A percentile compares a stretch with the other conserved stretches of the same genome.
Evolutionary conservation across 2,113 vertebrate genomes (phyloP).

Genomic region (Pangasianodon gigas): DNA sequence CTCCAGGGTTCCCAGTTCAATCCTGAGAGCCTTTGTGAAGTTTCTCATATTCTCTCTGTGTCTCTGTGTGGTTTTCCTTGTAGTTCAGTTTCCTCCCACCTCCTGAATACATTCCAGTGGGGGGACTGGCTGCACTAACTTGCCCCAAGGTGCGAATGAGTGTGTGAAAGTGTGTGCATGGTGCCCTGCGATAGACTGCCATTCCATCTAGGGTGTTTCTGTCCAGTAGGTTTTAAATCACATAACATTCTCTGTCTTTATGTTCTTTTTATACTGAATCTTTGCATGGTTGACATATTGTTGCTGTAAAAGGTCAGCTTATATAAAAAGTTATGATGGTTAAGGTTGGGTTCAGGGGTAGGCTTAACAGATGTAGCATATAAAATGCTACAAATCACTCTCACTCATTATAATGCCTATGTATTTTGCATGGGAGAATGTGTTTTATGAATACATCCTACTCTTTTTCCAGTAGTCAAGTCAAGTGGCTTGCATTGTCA

Average conservation of each 20-base stretch:
- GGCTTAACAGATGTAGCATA: background rate
- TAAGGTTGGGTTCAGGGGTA: background rate
- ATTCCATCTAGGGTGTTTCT: background rate
- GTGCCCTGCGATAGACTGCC: background rate
- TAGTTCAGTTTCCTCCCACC: background rate
- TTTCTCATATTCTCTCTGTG: background rate
- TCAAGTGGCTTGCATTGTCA: too few species aligned
- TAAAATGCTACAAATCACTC: background rate
- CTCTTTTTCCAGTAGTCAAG: background rate
- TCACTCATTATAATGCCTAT: background rate
- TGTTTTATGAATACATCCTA: background rate
- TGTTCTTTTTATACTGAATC: background rate
- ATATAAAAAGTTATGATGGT: background rate
- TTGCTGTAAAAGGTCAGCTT: background rate
- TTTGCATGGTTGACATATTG: background rate
- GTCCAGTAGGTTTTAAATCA: background rate
- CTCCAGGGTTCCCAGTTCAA: background rate
- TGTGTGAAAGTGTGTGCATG: background rate
- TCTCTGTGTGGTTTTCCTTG: background rate
- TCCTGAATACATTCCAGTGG: background rate
- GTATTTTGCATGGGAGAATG: background rate
- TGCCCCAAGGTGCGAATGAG: background rate
- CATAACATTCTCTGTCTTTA: background rate
- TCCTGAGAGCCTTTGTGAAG: background rate
- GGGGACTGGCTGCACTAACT: background rate